Evolutionary conservation across 2,113 vertebrate species (phyloP).

Genomic region (Hippotragus niger): DNA sequence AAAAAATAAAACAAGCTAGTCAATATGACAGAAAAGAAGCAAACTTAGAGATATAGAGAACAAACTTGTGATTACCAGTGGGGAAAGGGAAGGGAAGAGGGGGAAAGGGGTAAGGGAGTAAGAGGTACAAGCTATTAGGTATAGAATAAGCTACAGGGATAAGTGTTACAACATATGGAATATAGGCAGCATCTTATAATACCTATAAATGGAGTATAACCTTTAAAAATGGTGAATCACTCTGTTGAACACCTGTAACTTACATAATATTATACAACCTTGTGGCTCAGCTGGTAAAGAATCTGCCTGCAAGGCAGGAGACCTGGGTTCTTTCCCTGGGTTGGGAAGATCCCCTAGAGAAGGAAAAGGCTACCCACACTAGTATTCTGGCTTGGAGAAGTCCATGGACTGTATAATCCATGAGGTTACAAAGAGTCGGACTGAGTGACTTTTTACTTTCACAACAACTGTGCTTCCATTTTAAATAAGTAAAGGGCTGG

Average conservation of each 20-base stretch:
- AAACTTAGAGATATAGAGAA: not conserved
- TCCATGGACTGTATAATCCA: not conserved
- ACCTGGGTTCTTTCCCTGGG: not conserved
- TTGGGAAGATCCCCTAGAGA: not conserved
- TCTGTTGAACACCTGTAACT: not conserved
- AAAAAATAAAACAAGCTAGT: not conserved
- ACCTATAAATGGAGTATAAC: not conserved
- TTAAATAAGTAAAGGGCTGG: not conserved
- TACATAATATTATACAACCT: not conserved
- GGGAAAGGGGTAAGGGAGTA: not conserved
- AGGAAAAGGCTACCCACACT: not conserved
- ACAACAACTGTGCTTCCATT: not conserved
- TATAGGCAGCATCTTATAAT: not conserved
- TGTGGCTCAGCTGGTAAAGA: not conserved
- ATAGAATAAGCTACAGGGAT: not conserved
- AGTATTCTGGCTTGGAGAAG: not conserved
- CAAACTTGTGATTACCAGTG: not conserved
- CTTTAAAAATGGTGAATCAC: not conserved
- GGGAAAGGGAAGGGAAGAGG: not conserved
- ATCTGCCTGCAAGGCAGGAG: not conserved
- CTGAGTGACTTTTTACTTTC: not conserved
- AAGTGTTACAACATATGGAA: not conserved
- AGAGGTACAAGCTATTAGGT: not conserved
- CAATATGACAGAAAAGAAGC: not conserved
- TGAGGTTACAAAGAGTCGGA: not conserved